phyloP scores from a whole-genome alignment of 2,888 invertebrate genomes.

The Dichetophora obliterata region DNA sequence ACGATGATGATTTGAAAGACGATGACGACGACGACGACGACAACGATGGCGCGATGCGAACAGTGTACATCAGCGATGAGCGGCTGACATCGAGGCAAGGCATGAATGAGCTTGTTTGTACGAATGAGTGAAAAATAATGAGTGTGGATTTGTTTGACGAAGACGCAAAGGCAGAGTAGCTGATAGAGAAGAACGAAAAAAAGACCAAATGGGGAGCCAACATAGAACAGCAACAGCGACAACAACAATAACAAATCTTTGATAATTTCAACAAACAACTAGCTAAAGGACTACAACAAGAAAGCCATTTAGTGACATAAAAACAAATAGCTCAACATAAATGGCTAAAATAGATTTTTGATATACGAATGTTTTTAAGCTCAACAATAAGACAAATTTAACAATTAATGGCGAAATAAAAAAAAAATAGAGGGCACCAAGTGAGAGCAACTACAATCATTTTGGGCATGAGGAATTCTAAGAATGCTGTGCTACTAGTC shows the following conservation, averaged over 20 bases:
- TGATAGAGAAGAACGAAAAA: background rate
- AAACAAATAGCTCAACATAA: too few species aligned
- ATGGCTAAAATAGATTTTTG: too few species aligned
- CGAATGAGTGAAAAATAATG: conserved; percentile 17
- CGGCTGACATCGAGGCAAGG: background rate
- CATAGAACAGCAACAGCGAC: conserved; percentile 7
- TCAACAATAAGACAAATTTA: too few species aligned
- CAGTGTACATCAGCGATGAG: background rate
- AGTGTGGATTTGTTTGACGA: conserved; percentile 21
- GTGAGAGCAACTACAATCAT: too few species aligned
- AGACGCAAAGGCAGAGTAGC: background rate
- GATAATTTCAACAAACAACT: background rate
- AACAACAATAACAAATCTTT: conserved; percentile 35
- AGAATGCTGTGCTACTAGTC: too few species aligned
- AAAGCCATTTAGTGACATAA: background rate
- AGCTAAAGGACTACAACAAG: background rate
- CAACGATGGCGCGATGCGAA: background rate
- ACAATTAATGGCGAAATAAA: too few species aligned
- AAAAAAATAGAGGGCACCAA: too few species aligned
- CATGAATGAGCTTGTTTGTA: background rate
- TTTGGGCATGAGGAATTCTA: too few species aligned
- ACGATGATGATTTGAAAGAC: background rate
- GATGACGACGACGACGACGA: conserved; percentile 6
- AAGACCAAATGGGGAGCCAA: background rate
- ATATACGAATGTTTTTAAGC: too few species aligned